Evolutionary conservation across 2,797 vertebrate species (phyloP), one percentile per base, ranked within the genome.

Genomic region (Glossophaga mutica): DNA sequence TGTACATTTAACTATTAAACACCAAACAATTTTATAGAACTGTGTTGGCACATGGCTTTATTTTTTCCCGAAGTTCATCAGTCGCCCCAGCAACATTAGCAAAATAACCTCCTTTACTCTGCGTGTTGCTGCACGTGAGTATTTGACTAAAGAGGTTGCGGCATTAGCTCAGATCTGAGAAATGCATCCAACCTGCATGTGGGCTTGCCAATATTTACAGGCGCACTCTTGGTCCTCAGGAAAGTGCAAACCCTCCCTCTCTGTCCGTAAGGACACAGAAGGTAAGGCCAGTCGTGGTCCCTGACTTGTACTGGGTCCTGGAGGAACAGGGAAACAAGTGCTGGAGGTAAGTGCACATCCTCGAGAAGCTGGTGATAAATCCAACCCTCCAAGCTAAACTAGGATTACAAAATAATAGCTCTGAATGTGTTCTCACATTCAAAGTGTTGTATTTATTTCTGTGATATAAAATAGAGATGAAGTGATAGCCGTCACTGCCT

Each of bases 391-490:
- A 32, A 37, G 22, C 34, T 21, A 37, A 37, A 21, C 19, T 10
- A 22, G 34, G 34, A 34, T 37, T 22, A 68, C 11, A 32, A 97
- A 97, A 73, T 68, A 95, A 95, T 34, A 96, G 89, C 89, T 62
- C 94, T 71, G 65, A 74, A 71, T 87, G n/a, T 79, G 94, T 96
- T 83, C 95, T 97, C 76, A 39, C 90, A 70, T 48, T 95, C 93
- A 94, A 91, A 94, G 57, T 86, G 9, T 95, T 65, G 65, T 52
- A 76, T 85, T 59, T 34, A 92, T 96, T 96, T 94, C 18, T 97
- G 91, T 62, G 62, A 96, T 39, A 95, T 92, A 90, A 96, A 97
- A 95, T 73, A 84, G 71, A 95, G 83, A 90, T 78, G 93, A 95
- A 90, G 15, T 55, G 87, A 86, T 3, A 95, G 90, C 42, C 79